Evolutionary conservation across 1,140 invertebrate species (phyloP).

Genomic region (Microplitis demolitor): DNA sequence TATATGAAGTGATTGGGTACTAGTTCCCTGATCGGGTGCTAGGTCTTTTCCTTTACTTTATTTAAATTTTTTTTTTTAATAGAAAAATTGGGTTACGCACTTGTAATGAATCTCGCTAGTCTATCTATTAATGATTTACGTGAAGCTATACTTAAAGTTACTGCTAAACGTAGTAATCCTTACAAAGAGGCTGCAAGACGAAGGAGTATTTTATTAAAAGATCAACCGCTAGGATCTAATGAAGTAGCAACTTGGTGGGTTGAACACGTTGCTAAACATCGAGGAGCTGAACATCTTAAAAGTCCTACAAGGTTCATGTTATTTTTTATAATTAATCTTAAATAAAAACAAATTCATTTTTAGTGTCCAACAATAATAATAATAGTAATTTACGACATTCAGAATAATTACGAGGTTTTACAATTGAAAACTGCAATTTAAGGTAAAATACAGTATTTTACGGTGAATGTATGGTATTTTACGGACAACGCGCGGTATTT

Average conservation of each 20-base stretch:
- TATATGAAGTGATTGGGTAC: too few species aligned
- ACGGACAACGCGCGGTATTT: too few species aligned
- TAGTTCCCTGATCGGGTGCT: too few species aligned
- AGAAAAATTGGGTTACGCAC: constrained; percentile 52
- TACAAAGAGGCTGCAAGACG: constrained; percentile 48
- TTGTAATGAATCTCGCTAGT: constrained; percentile 47
- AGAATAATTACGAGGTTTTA: too few species aligned
- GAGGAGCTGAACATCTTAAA: constrained; percentile 55
- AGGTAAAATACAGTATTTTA: too few species aligned
- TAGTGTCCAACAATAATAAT: too few species aligned
- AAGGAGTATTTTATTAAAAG: constrained; percentile 48
- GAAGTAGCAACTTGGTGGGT: constrained; percentile 60
- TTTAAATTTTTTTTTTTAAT: background rate
- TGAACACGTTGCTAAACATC: constrained; percentile 58
- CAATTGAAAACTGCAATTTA: too few species aligned
- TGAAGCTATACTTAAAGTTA: constrained; percentile 48
- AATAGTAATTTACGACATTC: too few species aligned
- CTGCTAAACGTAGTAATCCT: constrained; percentile 41
- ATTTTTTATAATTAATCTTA: background rate
- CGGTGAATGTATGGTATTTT: too few species aligned
- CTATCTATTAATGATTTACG: constrained; percentile 47
- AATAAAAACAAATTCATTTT: too few species aligned
- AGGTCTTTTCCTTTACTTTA: background rate
- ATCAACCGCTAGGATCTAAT: constrained; percentile 51
- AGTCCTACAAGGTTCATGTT: constrained; percentile 46